These are phyloP conservation scores for Tadarida brasiliensis DNA, from an alignment of 2,797 vertebrate species.

Conservation along the genomic window DNA sequence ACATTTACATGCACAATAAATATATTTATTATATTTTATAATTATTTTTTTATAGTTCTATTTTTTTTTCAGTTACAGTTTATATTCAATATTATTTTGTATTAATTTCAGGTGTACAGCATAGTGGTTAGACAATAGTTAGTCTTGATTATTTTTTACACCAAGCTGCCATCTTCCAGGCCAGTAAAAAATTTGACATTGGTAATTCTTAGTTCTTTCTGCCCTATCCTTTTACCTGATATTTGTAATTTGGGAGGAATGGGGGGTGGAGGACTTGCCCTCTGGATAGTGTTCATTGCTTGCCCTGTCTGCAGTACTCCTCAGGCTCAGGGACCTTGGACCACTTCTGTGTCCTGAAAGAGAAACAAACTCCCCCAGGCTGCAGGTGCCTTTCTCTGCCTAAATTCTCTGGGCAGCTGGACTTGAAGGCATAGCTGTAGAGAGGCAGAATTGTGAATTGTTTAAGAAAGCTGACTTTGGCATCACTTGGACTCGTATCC, in stretches of 20 bases:
- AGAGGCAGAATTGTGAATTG: background rate
- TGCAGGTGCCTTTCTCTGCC: background rate
- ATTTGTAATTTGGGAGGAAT: background rate
- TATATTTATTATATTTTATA: conserved; percentile 25
- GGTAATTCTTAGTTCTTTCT: background rate
- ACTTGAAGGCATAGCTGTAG: background rate
- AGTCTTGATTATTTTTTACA: background rate
- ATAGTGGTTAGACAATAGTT: background rate
- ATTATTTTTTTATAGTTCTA: background rate
- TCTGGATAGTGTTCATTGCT: background rate
- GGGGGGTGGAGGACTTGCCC: background rate
- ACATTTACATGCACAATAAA: conserved; percentile 1
- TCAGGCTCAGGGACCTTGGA: background rate
- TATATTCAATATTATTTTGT: background rate
- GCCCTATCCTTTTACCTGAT: background rate
- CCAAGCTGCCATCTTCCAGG: background rate
- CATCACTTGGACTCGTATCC: background rate
- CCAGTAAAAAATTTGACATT: background rate
- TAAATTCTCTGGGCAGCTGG: background rate
- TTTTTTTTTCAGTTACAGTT: background rate
- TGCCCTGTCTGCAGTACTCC: too few relatives aligned
- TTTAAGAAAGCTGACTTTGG: background rate
- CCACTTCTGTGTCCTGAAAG: background rate
- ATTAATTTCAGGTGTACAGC: background rate
- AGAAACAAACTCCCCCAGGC: background rate